These are phyloP conservation scores for Zosterops pallidus DNA, from an alignment of 2,113 vertebrate genomes.

Conservation along the genomic window DNA sequence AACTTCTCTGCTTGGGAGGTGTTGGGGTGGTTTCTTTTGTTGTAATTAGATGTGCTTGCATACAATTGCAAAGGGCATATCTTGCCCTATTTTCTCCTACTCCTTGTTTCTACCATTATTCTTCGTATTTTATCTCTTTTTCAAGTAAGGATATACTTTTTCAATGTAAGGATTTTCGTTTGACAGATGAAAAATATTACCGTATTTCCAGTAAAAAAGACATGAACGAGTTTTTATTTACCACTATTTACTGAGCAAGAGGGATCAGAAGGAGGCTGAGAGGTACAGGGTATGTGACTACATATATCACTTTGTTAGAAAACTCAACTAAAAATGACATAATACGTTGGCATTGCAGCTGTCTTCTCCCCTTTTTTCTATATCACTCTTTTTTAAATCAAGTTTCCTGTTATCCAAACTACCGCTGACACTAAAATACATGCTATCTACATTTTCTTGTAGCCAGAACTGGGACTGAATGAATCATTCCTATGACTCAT, in stretches of 20 bases:
- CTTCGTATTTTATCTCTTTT: background rate
- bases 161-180: background rate
- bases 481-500: slow-evolving; percentile 64
- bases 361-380: background rate
- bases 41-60: background rate
- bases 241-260: background rate
- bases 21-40: background rate
- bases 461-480: slow-evolving; percentile 30
- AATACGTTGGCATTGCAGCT: background rate
- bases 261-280: background rate
- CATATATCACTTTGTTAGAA: background rate
- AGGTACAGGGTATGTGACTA: background rate
- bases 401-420: slow-evolving; percentile 12
- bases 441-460: slow-evolving; percentile 25
- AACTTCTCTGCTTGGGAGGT: background rate
- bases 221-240: background rate
- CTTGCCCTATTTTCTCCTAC: background rate
- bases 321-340: background rate
- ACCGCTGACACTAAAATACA: slow-evolving; percentile 47
- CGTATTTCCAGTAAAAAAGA: background rate
- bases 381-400: background rate
- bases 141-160: background rate
- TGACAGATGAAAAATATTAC: background rate
- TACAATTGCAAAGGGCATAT: background rate
- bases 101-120: background rate